These are phyloP conservation scores for Empidonax traillii DNA, from an alignment of 2,113 vertebrate species.

Conservation along the genomic window DNA sequence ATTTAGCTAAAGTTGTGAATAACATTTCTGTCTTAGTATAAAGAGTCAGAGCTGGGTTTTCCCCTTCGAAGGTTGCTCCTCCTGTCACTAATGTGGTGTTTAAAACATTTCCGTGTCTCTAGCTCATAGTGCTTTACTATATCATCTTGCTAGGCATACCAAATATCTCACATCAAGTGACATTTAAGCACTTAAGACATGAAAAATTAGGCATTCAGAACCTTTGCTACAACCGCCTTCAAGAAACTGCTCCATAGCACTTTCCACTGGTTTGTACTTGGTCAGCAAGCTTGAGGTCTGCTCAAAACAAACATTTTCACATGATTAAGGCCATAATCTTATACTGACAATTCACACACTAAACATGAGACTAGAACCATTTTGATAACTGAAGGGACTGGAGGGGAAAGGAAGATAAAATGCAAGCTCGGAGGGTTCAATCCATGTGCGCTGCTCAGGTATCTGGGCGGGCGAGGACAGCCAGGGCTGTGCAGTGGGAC, in stretches of 20 bases:
- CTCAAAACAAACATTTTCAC: conserved; percentile 14
- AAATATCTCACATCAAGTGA: background rate
- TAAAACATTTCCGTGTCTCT: conserved; percentile 19
- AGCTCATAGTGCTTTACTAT: conserved; percentile 32
- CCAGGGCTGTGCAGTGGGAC: background rate
- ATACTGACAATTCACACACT: conserved; percentile 32
- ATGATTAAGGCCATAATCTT: conserved; percentile 45
- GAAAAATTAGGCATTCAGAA: background rate
- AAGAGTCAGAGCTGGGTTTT: background rate
- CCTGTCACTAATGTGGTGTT: background rate
- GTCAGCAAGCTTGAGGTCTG: conserved; percentile 24
- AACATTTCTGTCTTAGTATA: background rate
- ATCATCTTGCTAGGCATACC: background rate
- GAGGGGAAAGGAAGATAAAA: background rate
- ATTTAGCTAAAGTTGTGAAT: background rate
- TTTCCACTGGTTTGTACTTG: background rate
- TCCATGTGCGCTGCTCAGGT: conserved; percentile 21
- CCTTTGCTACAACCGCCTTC: background rate
- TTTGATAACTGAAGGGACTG: background rate
- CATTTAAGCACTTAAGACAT: conserved; percentile 38
- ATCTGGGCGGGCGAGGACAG: background rate
- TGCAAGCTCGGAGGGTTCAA: background rate
- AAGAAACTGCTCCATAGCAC: background rate
- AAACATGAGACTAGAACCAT: background rate
- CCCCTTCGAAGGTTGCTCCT: background rate